Evolutionary conservation across 2,888 invertebrate species (phyloP), one percentile per base, ranked within the genome.

Genomic region (Drosophila trichaetosa): DNA sequence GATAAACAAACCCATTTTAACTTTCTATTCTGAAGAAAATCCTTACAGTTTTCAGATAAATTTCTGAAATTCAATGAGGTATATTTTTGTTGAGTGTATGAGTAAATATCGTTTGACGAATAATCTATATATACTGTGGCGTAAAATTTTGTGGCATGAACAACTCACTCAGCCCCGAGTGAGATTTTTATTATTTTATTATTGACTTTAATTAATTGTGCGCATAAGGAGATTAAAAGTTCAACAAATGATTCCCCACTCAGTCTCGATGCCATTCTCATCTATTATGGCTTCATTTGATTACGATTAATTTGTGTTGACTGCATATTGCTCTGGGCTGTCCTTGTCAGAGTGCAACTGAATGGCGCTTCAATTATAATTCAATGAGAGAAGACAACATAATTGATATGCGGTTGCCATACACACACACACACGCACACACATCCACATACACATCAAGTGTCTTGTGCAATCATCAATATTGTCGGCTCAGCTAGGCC

Each of bases 301-400:
- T 83, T 83, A 78, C 61, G 68, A 56, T 80, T 69, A 86, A 83
- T 88, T 86, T 72, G 64, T 67, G 71, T 57, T 52, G 64, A 66
- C 42, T 48, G 57, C 21, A 58, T 33, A 36, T 31, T 16, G 29
- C 54, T 21, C 38, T 13, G 36, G 36, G 16, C 52, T 59, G 49
- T 65, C 42, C 58, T 63, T 60, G 80, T 67, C 67, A 57, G 51
- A n/a, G 24, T 52, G 66, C 66, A 77, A 54, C 59, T 73, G 60
- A 65, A 78, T 86, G 78, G 71, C 62, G 61, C 67, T 86, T 80
- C 87, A 83, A 88, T 88, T 88, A 86, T 71, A 51, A 64, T 70
- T 63, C 70, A 86, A 73, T 83, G 80, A 83, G 78, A 72, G 80
- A 77, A 70, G 83, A 40, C 80, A 67, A 69, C 62, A 83, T 86